Evolutionary conservation across 2,888 invertebrate species (phyloP).

Genomic region (Dynastes tityus): DNA sequence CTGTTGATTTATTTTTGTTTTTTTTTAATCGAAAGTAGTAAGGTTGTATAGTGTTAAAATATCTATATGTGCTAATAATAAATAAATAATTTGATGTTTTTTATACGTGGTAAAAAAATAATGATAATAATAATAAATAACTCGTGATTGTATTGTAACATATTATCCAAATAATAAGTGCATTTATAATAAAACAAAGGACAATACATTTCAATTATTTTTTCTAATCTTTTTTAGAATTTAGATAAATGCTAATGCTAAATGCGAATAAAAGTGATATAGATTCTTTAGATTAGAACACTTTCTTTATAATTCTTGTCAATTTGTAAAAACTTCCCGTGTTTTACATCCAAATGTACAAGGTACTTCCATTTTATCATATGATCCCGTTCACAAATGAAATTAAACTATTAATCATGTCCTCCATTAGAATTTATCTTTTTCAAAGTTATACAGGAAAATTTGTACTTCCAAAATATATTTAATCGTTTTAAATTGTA

Average conservation of each 20-base stretch:
- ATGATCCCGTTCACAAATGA: neutral
- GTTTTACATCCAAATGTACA: too few relatives aligned
- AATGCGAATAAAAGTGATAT: neutral
- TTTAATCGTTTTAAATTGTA: too few relatives aligned
- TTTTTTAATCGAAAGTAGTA: neutral
- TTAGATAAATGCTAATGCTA: neutral
- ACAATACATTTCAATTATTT: conserved; percentile 37
- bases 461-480: too few relatives aligned
- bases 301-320: neutral
- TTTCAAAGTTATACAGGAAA: too few relatives aligned
- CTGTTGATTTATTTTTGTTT: neutral
- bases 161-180: conserved; percentile 7
- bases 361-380: neutral
- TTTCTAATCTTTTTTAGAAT: conserved; percentile 26
- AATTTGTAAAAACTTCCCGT: neutral
- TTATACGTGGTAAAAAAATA: neutral
- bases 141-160: neutral
- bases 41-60: neutral
- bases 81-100: conserved; percentile 7
- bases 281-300: neutral
- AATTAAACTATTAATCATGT: too few relatives aligned
- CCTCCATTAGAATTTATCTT: too few relatives aligned
- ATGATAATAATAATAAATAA: neutral
- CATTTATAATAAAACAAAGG: conserved; percentile 37
- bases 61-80: too few relatives aligned